Conservation (phyloP, 2,888 invertebrate species). For the Metopia argyrocephala region DNA sequence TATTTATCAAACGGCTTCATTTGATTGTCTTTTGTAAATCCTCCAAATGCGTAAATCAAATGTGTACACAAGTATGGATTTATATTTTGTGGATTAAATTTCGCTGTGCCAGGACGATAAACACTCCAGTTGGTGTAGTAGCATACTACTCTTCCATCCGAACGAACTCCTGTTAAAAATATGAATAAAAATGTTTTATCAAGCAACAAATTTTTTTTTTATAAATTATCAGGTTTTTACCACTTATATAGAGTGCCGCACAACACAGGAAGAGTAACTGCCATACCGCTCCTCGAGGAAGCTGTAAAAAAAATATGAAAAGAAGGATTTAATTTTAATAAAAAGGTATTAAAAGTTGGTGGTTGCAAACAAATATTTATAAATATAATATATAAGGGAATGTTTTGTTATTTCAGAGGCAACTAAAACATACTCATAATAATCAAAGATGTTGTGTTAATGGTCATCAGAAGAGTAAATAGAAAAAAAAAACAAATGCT, state of each 20-base stretch:
- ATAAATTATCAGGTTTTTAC: conserved; percentile 68
- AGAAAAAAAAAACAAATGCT: too few relatives aligned
- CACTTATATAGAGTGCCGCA: conserved; percentile 73
- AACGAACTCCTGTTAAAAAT: conserved; percentile 71
- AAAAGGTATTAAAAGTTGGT: conserved; percentile 14
- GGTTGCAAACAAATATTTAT: background rate
- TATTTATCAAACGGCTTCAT: conserved; percentile 96
- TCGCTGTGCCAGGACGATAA: conserved; percentile 92
- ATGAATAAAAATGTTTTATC: conserved; percentile 29
- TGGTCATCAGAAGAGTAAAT: too few relatives aligned
- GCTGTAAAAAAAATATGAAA: conserved; percentile 69
- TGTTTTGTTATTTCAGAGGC: too few relatives aligned
- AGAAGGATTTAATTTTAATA: conserved; percentile 49
- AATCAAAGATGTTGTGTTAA: too few relatives aligned
- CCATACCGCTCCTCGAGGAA: conserved; percentile 77
- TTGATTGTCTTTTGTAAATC: conserved; percentile 93
- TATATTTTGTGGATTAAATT: conserved; percentile 95
- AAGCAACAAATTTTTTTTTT: background rate
- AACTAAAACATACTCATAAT: too few relatives aligned
- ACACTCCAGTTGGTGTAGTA: conserved; percentile 97
- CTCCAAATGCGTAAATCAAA: conserved; percentile 94
- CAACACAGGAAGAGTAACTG: conserved; percentile 75
- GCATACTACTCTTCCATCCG: conserved; percentile 89
- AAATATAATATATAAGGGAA: too few relatives aligned
- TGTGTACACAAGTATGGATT: conserved; percentile 96